Base-by-base conservation (phyloP, 2,113 vertebrate species). In the Euleptes europaea region DNA sequence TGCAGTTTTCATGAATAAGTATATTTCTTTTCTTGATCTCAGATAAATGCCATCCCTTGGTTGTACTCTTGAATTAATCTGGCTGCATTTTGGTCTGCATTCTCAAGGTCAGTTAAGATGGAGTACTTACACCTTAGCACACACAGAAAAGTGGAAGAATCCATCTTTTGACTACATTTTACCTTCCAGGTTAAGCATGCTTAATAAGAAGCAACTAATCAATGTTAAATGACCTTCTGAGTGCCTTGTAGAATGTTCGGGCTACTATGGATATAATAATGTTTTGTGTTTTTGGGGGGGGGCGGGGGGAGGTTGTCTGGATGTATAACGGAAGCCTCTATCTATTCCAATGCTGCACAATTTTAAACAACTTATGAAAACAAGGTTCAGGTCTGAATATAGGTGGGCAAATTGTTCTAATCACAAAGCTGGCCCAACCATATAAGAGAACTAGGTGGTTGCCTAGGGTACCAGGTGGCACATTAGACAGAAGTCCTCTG, bases 321-420 rank as follows among this genome's bases (percentile, higher is more conserved):
- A 38, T 54, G 2, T 85, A 60, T 33, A 75, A 57, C 33, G 80
- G 75, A 12, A 60, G 17, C 6, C n/a, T 81, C n/a, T 84, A 35
- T 13, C 35, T 54, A 2, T 26, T 9, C 21, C 69, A 69, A 17
- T 66, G 77, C 38, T 49, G 26, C 15, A 78, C 47, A 10, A 44
- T 78, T 74, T 78, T 87, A 91, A 84, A 44, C 49, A 57, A 7
- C 44, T 31, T 69, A n/a, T 73, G 23, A 31, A 80, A 77, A 75
- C 88, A 83, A 7, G 57, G 13, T 38, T 67, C 67, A 66, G 2
- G 44, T 38, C 82, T 60, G 74, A 73, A 74, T 87, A 15, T 10
- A 19, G 69, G 77, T 69, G 84, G 42, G 78, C 65, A 9, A 47
- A 31, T 79, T 31, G 3, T 28, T 78, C 21, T 0, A 72, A 33